Percentiles rank a stretch among this genome's conserved stretches.
Conservation (phyloP, 2,113 vertebrate genomes). For the Cinclus cinclus region DNA sequence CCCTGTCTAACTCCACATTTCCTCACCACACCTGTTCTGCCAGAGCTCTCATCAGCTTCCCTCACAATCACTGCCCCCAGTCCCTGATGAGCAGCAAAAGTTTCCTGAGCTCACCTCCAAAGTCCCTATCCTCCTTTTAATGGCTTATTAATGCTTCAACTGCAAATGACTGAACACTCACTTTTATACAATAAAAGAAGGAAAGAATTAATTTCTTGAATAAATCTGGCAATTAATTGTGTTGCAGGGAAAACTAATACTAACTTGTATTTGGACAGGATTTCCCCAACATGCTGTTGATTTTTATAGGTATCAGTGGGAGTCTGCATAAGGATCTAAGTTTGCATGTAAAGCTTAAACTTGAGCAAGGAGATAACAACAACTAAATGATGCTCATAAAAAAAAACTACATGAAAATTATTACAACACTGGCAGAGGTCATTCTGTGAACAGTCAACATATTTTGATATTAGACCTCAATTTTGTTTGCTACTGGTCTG, state of each 20-base stretch:
- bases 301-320: neutral
- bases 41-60: neutral
- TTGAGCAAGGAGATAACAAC: neutral
- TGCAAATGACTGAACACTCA: neutral
- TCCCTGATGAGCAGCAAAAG: neutral
- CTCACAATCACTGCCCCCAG: neutral
- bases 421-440: neutral
- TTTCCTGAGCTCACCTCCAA: neutral
- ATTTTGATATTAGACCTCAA: neutral
- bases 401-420: neutral
- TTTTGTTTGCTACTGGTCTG: neutral
- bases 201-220: neutral
- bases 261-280: neutral
- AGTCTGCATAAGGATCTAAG: neutral
- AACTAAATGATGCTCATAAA: neutral
- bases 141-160: neutral
- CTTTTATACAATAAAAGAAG: neutral
- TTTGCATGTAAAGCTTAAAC: neutral
- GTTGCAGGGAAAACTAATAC: neutral
- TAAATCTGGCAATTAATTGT: neutral
- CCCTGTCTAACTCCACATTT: neutral
- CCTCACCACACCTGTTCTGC: constrained; percentile 4
- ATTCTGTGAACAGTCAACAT: neutral
- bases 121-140: neutral
- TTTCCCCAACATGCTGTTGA: neutral